phyloP scores from a whole-genome alignment of 2,113 vertebrate genomes.

The Regulus satrapa region DNA sequence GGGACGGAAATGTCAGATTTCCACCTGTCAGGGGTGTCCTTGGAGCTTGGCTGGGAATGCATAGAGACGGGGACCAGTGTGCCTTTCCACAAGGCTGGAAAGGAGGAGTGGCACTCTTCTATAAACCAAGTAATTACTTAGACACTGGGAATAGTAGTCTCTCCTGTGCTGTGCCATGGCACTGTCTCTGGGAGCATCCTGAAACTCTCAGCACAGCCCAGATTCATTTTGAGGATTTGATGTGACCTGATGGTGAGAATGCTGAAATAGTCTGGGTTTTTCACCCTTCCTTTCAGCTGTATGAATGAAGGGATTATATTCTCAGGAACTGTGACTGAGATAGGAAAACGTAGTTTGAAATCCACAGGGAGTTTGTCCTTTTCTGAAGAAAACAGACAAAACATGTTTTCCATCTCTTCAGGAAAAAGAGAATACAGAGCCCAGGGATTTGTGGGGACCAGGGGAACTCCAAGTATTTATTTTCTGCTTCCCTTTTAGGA shows the following conservation, averaged over 20 bases:
- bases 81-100: background rate
- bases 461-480: background rate
- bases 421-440: background rate
- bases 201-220: background rate
- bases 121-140: background rate
- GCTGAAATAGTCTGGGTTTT: background rate
- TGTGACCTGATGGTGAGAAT: background rate
- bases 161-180: background rate
- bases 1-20: fast-evolving
- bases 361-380: background rate
- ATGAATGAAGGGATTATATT: background rate
- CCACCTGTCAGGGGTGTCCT: fast-evolving
- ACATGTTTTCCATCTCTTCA: background rate
- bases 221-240: background rate
- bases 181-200: background rate
- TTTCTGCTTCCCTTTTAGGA: conserved; percentile 19
- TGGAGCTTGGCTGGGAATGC: background rate
- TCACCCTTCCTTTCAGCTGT: background rate
- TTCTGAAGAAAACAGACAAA: background rate
- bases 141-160: background rate
- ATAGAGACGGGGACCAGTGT: fast-evolving
- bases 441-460: background rate
- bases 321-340: background rate
- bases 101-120: background rate
- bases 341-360: background rate